Percentiles rank a stretch among this genome's conserved stretches.
Conservation (phyloP, 2,888 invertebrate genomes). For the Dasysyrphus albostriatus region DNA sequence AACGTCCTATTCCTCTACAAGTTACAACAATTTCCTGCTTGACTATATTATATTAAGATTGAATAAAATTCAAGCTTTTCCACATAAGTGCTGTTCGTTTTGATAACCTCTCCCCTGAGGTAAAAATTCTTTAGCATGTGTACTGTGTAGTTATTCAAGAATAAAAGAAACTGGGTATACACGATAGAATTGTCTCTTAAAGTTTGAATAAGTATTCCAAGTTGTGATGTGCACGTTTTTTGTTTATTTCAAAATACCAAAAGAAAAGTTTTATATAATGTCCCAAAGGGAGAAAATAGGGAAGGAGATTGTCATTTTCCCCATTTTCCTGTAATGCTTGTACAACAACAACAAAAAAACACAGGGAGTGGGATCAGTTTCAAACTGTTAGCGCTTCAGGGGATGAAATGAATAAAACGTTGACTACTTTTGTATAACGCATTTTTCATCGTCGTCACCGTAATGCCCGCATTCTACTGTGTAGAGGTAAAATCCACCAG, state of each 20-base stretch:
- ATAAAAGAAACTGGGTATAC: background rate
- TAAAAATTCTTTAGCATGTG: background rate
- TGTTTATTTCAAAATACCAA: conserved; percentile 26
- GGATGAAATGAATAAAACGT: conserved; percentile 39
- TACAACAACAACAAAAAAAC: background rate
- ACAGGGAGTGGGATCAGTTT: conserved; percentile 22
- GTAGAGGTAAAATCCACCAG: background rate
- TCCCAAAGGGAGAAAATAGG: conserved; percentile 11
- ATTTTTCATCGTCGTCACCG: conserved; percentile 7
- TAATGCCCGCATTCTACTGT: background rate
- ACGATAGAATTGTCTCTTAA: conserved; percentile 30
- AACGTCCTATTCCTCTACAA: too few species aligned
- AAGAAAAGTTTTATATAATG: conserved; percentile 46
- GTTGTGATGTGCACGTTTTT: conserved; percentile 14
- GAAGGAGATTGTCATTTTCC: conserved; percentile 20
- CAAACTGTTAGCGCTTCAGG: conserved; percentile 53
- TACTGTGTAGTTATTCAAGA: background rate
- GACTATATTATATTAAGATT: conserved; percentile 14
- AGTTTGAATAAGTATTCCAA: conserved; percentile 21
- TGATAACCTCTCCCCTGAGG: conserved; percentile 49
- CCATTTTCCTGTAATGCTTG: conserved; percentile 11
- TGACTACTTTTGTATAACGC: conserved; percentile 35
- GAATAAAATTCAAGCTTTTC: conserved; percentile 55
- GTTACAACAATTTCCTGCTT: background rate
- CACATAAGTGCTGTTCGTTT: conserved; percentile 33